Base-by-base conservation (phyloP, 2,888 invertebrate genomes). In the Geophilus truncorum region DNA sequence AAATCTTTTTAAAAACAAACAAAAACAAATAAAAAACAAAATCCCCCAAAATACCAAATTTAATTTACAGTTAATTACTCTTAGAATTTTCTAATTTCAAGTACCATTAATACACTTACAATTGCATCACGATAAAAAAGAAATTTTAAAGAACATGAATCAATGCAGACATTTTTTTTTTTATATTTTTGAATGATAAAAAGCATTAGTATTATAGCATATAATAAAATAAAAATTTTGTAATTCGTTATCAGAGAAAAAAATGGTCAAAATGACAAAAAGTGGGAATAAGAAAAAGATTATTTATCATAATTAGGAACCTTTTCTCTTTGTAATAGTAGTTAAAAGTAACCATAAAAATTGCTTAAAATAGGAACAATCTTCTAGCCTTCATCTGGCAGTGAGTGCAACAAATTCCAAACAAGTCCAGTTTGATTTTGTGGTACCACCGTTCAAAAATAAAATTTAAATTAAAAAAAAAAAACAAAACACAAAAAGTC, bases 401-500 rank as follows among this genome's bases (percentile, higher is more conserved):
- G 57, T 57, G 57, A 57, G 57, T 57, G 57, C 57, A 57, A 57
- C 57, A 57, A 57, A 57, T 57, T 57, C 57, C 57, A 57, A 57
- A 57, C 57, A 57, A 57, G 57, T 57, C 57, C 18, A 57, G 57
- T 57, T 57, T 57, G 57, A 57, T 57, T 51, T 57, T 57, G 57
- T 57, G 57, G 57, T 57, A 57, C 57, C 57, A 57, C 57, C 57
- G 57, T 57, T 21, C 57, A 57, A 23, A 57, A 57, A 57, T 23
- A 18, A 57, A 40, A 40, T 12, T 12, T 9, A 40, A 40, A 40
- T 10, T 40, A 12, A 40, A 2, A 40, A 2, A 40, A 40, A 40
- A 40, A 9, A 2, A 6, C 9, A 32, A 32, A 32, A 32, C 4
- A 32, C 9, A 32, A 32, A 32, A 32, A 32, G n/a, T n/a, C n/a